These are phyloP conservation scores for Choristoneura fumiferana DNA, from an alignment of 1,140 invertebrate genomes.

Conservation along the genomic window DNA sequence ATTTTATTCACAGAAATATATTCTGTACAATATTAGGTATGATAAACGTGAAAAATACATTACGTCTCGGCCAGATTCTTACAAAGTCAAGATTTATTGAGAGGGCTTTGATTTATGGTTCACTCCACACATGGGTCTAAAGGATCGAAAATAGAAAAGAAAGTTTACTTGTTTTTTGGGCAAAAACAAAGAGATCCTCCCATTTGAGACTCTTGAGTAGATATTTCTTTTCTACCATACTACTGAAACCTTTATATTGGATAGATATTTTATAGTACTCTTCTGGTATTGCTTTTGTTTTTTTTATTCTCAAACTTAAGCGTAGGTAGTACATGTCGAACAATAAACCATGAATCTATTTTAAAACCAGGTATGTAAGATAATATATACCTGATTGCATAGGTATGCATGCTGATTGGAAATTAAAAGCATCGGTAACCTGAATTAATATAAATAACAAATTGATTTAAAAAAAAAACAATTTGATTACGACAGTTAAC, in stretches of 20 bases:
- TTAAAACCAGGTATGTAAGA: no score
- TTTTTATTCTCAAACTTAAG: slow-evolving; percentile 1
- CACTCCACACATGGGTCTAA: slow-evolving; percentile 59
- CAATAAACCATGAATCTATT: no score
- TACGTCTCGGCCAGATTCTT: slow-evolving; percentile 47
- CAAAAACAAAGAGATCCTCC: slow-evolving; percentile 49
- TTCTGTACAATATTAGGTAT: slow-evolving; percentile 12
- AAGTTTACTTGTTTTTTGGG: slow-evolving; percentile 53
- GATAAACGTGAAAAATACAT: slow-evolving; percentile 38
- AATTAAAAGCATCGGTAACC: no score
- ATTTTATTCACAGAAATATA: slow-evolving; percentile 9
- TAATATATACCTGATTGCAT: no score
- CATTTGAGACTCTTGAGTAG: slow-evolving; percentile 36
- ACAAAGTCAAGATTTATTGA: slow-evolving; percentile 61
- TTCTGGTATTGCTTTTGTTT: background rate
- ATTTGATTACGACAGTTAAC: no score
- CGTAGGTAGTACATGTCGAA: no score
- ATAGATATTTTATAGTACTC: background rate
- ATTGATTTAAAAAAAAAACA: no score
- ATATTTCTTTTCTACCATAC: slow-evolving; percentile 36
- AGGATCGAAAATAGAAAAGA: slow-evolving; percentile 64
- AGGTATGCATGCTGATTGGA: no score
- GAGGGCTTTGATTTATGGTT: slow-evolving; percentile 63
- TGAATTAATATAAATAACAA: no score
- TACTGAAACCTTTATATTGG: slow-evolving; percentile 11